Evolutionary conservation across 2,113 vertebrate species (phyloP).

Genomic region (Verasper variegatus): DNA sequence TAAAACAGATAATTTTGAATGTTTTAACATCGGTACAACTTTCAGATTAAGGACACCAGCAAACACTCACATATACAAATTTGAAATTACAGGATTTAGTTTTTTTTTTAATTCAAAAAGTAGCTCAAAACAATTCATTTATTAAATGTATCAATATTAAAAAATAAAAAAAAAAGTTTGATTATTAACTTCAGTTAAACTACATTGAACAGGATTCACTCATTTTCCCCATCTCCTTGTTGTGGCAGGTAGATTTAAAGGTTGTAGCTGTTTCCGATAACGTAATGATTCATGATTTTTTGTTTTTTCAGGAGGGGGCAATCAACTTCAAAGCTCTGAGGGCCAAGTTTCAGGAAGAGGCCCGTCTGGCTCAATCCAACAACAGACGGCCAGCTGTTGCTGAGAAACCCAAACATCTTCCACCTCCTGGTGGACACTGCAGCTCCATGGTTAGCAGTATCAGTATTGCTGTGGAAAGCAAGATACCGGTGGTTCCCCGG

Average conservation of each 20-base stretch:
- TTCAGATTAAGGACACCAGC: no score
- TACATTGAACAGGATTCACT: no score
- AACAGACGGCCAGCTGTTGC: conserved; percentile 69
- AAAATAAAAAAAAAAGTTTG: no score
- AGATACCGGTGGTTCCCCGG: conserved; percentile 37
- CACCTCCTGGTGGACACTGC: conserved; percentile 56
- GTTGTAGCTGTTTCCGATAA: background rate
- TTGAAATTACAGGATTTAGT: no score
- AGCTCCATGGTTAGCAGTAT: conserved; percentile 35
- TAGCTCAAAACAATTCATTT: no score
- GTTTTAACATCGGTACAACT: no score
- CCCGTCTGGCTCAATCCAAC: conserved; percentile 54
- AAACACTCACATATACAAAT: no score
- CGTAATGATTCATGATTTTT: background rate
- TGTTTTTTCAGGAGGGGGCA: conserved; percentile 51
- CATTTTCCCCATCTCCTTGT: no score
- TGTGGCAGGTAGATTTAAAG: background rate
- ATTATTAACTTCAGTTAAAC: no score
- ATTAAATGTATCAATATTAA: no score
- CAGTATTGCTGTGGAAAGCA: conserved; percentile 51
- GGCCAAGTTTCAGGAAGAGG: conserved; percentile 82
- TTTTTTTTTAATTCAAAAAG: no score
- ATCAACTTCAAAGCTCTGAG: conserved; percentile 79
- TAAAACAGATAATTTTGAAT: no score
- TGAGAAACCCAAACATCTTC: conserved; percentile 76